Evolutionary conservation across 2,888 invertebrate genomes (phyloP), one percentile per base, ranked within the genome.

Genomic region (Masnerella sp.): DNA sequence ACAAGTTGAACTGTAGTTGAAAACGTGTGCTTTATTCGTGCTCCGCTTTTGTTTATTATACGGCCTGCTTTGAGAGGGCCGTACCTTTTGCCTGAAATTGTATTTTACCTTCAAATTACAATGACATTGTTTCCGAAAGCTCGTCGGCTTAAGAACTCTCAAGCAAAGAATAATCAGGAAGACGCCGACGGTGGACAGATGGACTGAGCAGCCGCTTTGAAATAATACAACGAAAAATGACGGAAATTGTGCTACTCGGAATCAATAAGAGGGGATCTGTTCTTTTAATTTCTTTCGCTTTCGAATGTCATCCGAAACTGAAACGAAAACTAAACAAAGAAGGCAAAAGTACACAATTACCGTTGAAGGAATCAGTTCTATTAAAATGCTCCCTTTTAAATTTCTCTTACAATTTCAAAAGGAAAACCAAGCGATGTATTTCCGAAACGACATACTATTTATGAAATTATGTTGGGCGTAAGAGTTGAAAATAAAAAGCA

Each of bases 41-140:
- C 43, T 32, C 28, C 20, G 34, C 52, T 30, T 43, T 28, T 56
- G 17, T 58, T 25, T 51, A 61, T 43, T 42, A 28, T 61, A 20
- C 32, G 45, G 43, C 62, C 1, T 14, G 11, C 54, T 56, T 74
- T 79, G 78, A 74, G 75, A 74, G 58, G 61, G 58, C 71, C 49
- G 71, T 72, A 79, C 77, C 78, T 80, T 78, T 64, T 70, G 72
- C 69, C 65, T 65, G 62, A 77, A 79, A 82, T 80, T 80, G 78
- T 78, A 78, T 78, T 78, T 67, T 77, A 76, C 69, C 78, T 79
- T 72, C 74, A 77, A 79, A 82, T 82, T 80, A 80, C 80, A 80
- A 79, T 80, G 77, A 82, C 78, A 78, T 81, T 80, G 82, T 80
- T 83, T 79, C 75, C 78, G 80, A 80, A 82, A 80, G 77, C 77